A percentile compares a stretch with the other conserved stretches of the same genome.
phyloP scores from a whole-genome alignment of 2,797 vertebrate species.

The Schizopygopsis malacanthus region DNA sequence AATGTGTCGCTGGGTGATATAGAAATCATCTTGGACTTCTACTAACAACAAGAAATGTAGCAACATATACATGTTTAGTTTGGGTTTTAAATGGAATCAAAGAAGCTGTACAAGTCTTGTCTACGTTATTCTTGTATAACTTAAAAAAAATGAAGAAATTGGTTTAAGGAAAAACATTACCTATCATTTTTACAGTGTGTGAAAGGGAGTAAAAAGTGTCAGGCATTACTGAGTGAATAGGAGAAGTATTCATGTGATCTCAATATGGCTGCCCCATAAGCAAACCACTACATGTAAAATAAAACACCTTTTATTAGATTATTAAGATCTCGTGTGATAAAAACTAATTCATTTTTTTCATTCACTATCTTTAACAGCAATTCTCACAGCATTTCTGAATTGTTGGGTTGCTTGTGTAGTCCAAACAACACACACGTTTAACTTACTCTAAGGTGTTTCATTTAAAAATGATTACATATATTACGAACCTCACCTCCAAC shows the following conservation, averaged over 20 bases:
- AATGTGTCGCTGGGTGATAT: neutral
- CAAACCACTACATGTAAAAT: neutral
- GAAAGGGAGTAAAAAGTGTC: neutral
- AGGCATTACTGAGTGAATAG: neutral
- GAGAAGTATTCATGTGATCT: neutral
- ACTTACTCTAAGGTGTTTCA: neutral
- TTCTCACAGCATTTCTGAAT: neutral
- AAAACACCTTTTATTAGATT: neutral
- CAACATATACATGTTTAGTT: neutral
- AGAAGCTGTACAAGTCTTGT: neutral
- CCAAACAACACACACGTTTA: neutral
- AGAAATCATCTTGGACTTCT: neutral
- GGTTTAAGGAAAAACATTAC: neutral
- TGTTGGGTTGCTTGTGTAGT: neutral
- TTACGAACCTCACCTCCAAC: neutral
- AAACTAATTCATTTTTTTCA: neutral
- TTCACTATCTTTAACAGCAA: neutral
- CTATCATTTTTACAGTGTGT: neutral
- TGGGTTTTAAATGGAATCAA: neutral
- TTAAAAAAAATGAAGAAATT: neutral
- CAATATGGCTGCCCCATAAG: constrained; percentile 14
- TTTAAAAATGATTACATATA: neutral
- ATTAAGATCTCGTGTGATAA: neutral
- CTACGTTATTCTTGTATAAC: neutral
- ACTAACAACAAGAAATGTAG: neutral